A percentile compares a stretch with the other conserved stretches of the same genome.
These are phyloP conservation scores for Australoheros scitulus DNA, from an alignment of 2,113 vertebrate genomes.

Conservation along the genomic window DNA sequence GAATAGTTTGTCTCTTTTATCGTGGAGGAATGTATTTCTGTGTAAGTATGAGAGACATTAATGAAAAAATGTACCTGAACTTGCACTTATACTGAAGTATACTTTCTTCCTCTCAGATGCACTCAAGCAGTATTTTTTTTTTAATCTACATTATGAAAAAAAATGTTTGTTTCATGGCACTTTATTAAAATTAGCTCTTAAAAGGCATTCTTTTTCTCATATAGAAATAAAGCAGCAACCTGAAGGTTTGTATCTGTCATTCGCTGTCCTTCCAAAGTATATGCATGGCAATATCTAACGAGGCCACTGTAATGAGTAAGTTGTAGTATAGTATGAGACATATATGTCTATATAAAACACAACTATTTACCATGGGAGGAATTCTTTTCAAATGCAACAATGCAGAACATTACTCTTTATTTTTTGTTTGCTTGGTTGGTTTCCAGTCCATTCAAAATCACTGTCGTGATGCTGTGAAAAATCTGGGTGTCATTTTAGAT, in stretches of 20 bases:
- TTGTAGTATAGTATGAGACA: background rate
- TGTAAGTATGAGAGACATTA: background rate
- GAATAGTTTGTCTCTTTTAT: constrained; percentile 49
- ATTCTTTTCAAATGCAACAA: constrained; percentile 1
- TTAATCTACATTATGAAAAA: background rate
- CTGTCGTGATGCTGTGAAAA: too few species aligned
- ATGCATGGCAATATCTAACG: background rate
- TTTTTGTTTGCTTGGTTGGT: background rate
- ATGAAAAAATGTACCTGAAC: constrained; percentile 8
- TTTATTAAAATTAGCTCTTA: background rate
- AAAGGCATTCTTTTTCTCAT: background rate
- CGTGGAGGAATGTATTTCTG: constrained; percentile 28
- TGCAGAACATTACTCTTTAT: background rate
- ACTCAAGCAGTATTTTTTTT: background rate
- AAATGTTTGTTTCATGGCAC: background rate
- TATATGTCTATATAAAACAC: background rate
- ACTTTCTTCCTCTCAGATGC: background rate
- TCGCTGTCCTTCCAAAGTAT: background rate
- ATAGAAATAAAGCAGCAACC: background rate
- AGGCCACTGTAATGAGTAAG: background rate
- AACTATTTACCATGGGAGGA: background rate
- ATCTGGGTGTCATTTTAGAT: too few species aligned
- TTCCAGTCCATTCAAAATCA: background rate
- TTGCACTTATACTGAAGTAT: background rate
- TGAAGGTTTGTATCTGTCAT: background rate